Evolutionary conservation across 2,113 vertebrate species (phyloP).

Genomic region (Lamprotornis superbus): DNA sequence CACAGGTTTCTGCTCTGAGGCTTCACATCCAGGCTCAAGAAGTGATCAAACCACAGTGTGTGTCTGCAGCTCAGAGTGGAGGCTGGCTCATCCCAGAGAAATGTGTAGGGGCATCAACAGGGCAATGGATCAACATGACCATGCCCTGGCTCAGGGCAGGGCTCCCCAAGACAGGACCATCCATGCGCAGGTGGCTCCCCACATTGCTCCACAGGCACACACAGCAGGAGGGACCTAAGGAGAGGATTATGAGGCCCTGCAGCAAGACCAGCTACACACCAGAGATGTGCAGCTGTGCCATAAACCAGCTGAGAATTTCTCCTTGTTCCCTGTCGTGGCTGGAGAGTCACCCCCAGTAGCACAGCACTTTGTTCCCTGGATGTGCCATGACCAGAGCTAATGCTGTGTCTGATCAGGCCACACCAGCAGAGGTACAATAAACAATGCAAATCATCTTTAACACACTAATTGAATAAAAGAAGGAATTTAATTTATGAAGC

Average conservation of each 20-base stretch:
- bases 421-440: background rate
- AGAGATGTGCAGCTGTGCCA: background rate
- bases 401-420: background rate
- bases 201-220: accelerated
- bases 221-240: background rate
- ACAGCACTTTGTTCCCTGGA: background rate
- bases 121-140: accelerated
- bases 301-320: background rate
- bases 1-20: background rate
- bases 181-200: accelerated
- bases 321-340: accelerated
- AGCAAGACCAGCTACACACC: background rate
- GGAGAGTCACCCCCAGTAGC: background rate
- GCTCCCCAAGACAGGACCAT: accelerated
- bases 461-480: background rate
- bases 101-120: accelerated
- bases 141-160: background rate
- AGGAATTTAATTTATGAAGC: constrained; percentile 3
- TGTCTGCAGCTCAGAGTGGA: background rate
- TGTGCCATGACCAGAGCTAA: background rate
- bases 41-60: accelerated
- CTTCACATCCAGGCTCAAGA: background rate
- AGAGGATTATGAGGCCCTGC: background rate
- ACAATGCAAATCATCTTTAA: background rate
- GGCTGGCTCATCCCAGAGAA: background rate